phyloP scores from a whole-genome alignment of 2,113 vertebrate species.

The Upupa epops region DNA sequence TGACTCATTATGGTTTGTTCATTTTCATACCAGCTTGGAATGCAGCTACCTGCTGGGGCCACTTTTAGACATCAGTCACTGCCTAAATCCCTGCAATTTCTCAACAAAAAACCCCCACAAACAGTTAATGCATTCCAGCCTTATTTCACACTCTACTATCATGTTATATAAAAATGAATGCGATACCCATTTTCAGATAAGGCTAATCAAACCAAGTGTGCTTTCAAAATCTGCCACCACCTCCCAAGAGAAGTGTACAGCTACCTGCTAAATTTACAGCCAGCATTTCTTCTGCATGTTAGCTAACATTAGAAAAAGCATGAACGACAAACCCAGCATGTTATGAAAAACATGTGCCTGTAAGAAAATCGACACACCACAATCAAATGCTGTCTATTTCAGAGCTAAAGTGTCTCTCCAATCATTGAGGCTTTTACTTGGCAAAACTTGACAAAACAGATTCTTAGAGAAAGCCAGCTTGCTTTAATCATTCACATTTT shows the following conservation, averaged over 20 bases:
- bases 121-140: not conserved
- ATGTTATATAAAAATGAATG: not conserved
- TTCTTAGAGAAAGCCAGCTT: slow-evolving; percentile 13
- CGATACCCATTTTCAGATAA: not conserved
- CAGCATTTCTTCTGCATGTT: not conserved
- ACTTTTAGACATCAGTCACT: not conserved
- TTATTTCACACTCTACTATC: not conserved
- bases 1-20: not conserved
- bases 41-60: slow-evolving; percentile 8
- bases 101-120: not conserved
- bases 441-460: slow-evolving; percentile 5
- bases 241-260: slow-evolving; percentile 63
- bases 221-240: slow-evolving; percentile 60
- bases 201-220: slow-evolving; percentile 20
- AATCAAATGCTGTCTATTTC: slow-evolving; percentile 3
- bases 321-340: not conserved
- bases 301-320: not conserved
- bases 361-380: not conserved
- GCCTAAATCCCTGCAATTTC: not conserved
- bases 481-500: slow-evolving; percentile 52
- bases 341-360: not conserved
- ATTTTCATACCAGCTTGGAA: not conserved
- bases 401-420: slow-evolving; percentile 3
- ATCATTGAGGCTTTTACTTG: not conserved
- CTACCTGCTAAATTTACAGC: slow-evolving; percentile 34